Evolutionary conservation across 1,140 invertebrate species (phyloP).

Genomic region (Stegodyphus dumicola): DNA sequence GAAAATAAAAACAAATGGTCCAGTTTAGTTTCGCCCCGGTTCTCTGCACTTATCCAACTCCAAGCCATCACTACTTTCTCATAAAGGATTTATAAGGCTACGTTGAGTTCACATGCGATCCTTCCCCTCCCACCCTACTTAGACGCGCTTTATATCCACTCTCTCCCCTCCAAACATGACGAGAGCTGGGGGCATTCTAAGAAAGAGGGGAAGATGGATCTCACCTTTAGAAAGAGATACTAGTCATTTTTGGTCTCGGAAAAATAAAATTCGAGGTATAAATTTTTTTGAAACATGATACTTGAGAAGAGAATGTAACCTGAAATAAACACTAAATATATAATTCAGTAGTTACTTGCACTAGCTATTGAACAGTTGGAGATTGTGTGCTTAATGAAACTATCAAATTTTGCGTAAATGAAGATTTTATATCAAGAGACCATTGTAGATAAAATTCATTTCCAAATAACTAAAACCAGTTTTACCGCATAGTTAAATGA

Average conservation of each 20-base stretch:
- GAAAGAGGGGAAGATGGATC: background rate
- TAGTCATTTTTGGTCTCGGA: conserved; percentile 33
- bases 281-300: too few relatives aligned
- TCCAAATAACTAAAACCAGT: too few relatives aligned
- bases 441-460: too few relatives aligned
- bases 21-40: conserved; percentile 48
- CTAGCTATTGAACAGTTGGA: too few relatives aligned
- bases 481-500: too few relatives aligned
- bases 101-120: conserved; percentile 22
- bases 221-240: conserved; percentile 13
- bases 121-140: background rate
- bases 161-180: background rate
- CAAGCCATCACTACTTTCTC: conserved; percentile 53
- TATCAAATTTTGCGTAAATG: too few relatives aligned
- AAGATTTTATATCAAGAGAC: too few relatives aligned
- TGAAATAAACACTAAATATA: too few relatives aligned
- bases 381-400: too few relatives aligned
- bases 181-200: background rate
- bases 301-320: too few relatives aligned
- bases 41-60: conserved; percentile 56
- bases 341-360: too few relatives aligned
- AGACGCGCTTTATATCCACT: conserved; percentile 25
- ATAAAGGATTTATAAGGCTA: conserved; percentile 58
- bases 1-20: conserved; percentile 60
- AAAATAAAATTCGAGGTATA: conserved; percentile 1